Percentiles rank a stretch among this genome's conserved stretches.
These are phyloP conservation scores for Leucoraja ocellata DNA, from an alignment of 2,797 vertebrate genomes.

Conservation along the genomic window DNA sequence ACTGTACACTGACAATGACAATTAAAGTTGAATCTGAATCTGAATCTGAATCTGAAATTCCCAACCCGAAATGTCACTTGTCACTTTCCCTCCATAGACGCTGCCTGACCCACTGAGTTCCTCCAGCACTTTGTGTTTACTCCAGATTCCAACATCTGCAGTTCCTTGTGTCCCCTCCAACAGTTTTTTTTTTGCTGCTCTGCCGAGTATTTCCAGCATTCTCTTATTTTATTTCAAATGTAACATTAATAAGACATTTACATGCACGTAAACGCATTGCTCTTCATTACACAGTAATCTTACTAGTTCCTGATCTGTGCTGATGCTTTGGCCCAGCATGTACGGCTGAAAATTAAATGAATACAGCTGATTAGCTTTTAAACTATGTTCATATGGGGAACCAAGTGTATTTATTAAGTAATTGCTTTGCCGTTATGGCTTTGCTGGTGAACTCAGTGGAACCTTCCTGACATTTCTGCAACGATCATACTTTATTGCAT, in stretches of 20 bases:
- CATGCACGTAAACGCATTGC: neutral
- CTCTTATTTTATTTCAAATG: too few species aligned
- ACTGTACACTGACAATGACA: too few species aligned
- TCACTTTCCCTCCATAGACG: too few species aligned
- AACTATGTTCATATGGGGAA: slow-evolving; percentile 2
- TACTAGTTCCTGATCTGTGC: neutral
- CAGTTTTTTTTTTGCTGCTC: too few species aligned
- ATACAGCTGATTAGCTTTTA: slow-evolving; percentile 21
- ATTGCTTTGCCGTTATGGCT: slow-evolving; percentile 11
- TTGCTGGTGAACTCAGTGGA: slow-evolving; percentile 17
- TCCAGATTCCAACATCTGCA: too few species aligned
- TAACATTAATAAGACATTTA: neutral
- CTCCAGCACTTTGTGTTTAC: too few species aligned
- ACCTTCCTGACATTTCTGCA: slow-evolving; percentile 11
- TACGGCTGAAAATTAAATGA: slow-evolving; percentile 31
- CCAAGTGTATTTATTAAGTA: slow-evolving; percentile 22
- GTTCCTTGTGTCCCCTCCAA: too few species aligned
- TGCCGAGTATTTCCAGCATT: too few species aligned
- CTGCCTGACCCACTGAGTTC: too few species aligned
- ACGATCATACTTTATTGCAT: slow-evolving; percentile 30
- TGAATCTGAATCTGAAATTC: too few species aligned
- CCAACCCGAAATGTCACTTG: too few species aligned
- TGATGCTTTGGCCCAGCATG: neutral
- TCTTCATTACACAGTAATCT: neutral
- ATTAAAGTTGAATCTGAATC: too few species aligned